Evolutionary conservation across 1,140 invertebrate species (phyloP).

Genomic region (Bradysia coprophila): DNA sequence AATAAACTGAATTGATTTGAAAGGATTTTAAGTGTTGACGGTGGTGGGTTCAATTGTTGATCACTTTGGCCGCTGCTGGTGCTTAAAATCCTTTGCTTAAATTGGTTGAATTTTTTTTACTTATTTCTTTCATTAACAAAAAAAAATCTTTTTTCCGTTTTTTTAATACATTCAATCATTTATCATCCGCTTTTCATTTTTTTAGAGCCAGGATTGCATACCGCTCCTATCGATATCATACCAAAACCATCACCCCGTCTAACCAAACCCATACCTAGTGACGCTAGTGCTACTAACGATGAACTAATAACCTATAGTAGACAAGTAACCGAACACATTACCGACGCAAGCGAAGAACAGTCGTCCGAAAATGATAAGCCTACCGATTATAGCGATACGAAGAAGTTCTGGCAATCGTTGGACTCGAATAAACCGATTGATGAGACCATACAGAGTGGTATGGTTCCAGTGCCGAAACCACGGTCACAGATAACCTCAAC

Average conservation of each 20-base stretch:
- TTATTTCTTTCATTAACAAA: no score
- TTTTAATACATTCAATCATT: no score
- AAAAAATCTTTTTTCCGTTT: no score
- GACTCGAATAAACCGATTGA: constrained; percentile 8
- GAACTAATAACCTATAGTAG: neutral
- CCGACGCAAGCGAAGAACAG: neutral
- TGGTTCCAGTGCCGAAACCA: constrained; percentile 16
- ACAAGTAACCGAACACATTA: neutral
- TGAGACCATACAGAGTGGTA: neutral
- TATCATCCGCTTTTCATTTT: neutral
- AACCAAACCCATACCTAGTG: constrained; percentile 1
- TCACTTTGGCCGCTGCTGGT: no score
- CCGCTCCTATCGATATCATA: constrained; percentile 1
- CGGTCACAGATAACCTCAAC: constrained; percentile 11
- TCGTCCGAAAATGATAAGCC: neutral
- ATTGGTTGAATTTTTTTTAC: no score
- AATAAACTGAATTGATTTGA: no score
- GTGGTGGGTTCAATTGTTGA: no score
- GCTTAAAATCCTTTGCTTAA: no score
- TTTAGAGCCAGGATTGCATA: constrained; percentile 5
- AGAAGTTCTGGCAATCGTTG: constrained; percentile 8
- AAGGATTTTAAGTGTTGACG: no score
- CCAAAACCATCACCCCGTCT: constrained; percentile 15
- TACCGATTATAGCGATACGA: constrained; percentile 5
- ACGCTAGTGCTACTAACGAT: neutral